Evolutionary conservation across 2,797 vertebrate genomes (phyloP).

Genomic region (Eurystomus glaucurus): DNA sequence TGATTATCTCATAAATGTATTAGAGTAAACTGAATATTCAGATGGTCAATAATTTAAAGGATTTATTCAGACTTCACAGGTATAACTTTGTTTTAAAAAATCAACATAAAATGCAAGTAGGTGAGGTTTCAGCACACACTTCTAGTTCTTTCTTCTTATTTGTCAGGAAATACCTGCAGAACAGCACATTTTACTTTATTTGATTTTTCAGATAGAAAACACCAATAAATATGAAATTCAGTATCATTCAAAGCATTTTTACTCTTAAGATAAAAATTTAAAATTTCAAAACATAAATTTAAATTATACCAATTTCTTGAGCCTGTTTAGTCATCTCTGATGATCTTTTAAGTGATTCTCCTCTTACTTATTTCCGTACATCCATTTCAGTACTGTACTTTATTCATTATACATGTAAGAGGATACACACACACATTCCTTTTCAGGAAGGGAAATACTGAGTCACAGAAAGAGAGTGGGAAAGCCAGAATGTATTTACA

Average conservation of each 20-base stretch:
- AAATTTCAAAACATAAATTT: background rate
- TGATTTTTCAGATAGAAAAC: background rate
- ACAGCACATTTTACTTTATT: background rate
- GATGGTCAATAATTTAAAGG: background rate
- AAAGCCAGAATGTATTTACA: background rate
- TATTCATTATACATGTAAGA: background rate
- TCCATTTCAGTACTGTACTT: background rate
- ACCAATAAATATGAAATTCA: background rate
- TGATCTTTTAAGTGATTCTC: background rate
- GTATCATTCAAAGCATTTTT: background rate
- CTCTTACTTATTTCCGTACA: background rate
- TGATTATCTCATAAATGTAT: background rate
- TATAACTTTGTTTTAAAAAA: background rate
- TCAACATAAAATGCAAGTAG: background rate
- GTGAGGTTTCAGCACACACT: background rate
- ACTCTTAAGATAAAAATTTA: background rate
- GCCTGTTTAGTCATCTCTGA: background rate
- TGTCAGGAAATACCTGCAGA: background rate
- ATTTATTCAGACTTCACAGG: background rate
- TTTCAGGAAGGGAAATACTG: background rate
- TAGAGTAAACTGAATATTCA: background rate
- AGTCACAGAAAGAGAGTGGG: background rate
- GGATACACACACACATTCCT: fast-evolving
- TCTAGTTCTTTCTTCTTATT: background rate
- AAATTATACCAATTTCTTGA: background rate